Base-by-base conservation (phyloP, 2,888 invertebrate genomes). In the Eurytoma adleriae region DNA sequence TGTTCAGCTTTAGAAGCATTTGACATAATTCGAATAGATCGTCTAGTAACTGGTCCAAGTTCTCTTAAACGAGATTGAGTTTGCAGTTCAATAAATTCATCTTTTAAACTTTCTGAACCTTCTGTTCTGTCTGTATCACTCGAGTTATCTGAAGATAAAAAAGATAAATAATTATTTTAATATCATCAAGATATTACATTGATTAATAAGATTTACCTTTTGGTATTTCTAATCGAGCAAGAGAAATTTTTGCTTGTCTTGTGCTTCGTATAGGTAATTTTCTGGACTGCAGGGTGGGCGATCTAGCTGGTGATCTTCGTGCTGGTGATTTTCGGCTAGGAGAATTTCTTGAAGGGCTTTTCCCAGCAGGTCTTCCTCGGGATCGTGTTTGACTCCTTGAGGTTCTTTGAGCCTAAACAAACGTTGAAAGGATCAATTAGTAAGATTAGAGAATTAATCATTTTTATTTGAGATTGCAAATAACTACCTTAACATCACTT, bases 21-120 rank as follows among this genome's bases (percentile, higher is more conserved):
- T 20, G 83, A 84, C 59, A 85, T 83, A 30, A 89, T 86, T 61
- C 89, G 84, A 13, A 87, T 87, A 2, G 90, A 88, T 78, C 89
- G 86, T 70, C 89, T 85, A 0, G 86, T 88, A 1, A 84, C 73
- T 2, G 84, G 82, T 52, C 84, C 83, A 3, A 83, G 3, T 30
- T 89, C 89, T 64, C 83, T 87, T 3, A 88, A 77, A 3, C 88
- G 87, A 1, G 84, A 83, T 40, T 88, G 85, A 54, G 88, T 69
- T 40, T 69, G 30, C 50, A 88, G 88, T 14, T 88, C 69, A 3
- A 85, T 2, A 40, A 82, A 83, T 16, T 82, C 83, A 70, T 75
- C 84, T 20, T 82, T 81, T 13, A 82, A 18, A 69, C 83, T 84
- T 77, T 84, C 84, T 0, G 83, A 84, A n/a, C 80, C 83, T 76